Evolutionary conservation across 2,797 vertebrate genomes (phyloP).

Genomic region (Labroides dimidiatus): DNA sequence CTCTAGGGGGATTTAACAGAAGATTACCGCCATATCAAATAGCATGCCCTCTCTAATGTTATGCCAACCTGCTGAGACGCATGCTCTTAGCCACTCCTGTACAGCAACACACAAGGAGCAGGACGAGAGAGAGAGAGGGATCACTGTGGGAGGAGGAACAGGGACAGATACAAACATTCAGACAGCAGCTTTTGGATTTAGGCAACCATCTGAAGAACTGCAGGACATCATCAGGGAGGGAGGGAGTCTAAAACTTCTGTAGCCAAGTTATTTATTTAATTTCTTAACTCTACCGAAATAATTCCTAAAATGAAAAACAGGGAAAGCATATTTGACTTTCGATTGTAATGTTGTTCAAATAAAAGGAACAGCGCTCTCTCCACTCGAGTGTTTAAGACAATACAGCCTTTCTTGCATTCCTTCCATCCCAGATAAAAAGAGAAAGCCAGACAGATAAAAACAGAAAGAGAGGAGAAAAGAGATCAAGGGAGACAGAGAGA

Average conservation of each 20-base stretch:
- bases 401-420: conserved; percentile 15
- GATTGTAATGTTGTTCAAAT: conserved; percentile 15
- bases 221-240: conserved; percentile 40
- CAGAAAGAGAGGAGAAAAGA: neutral
- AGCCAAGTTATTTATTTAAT: conserved; percentile 5
- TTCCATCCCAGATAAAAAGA: conserved; percentile 5
- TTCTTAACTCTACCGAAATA: neutral
- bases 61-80: conserved; percentile 70
- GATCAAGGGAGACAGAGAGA: conserved; percentile 6
- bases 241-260: conserved; percentile 21
- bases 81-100: conserved; percentile 49
- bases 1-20: conserved; percentile 73
- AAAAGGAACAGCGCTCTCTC: neutral
- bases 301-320: conserved; percentile 1
- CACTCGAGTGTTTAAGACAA: neutral
- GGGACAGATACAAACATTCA: conserved; percentile 39
- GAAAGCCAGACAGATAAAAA: conserved; percentile 21
- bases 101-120: conserved; percentile 38
- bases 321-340: conserved; percentile 10
- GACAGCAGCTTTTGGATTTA: conserved; percentile 59
- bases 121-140: conserved; percentile 21
- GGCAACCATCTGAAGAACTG: conserved; percentile 55
- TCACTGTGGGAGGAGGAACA: conserved; percentile 42
- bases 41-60: conserved; percentile 69
- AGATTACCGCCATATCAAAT: conserved; percentile 77